Evolutionary conservation across 2,797 vertebrate genomes (phyloP).

Genomic region (Threskiornis aethiopicus): DNA sequence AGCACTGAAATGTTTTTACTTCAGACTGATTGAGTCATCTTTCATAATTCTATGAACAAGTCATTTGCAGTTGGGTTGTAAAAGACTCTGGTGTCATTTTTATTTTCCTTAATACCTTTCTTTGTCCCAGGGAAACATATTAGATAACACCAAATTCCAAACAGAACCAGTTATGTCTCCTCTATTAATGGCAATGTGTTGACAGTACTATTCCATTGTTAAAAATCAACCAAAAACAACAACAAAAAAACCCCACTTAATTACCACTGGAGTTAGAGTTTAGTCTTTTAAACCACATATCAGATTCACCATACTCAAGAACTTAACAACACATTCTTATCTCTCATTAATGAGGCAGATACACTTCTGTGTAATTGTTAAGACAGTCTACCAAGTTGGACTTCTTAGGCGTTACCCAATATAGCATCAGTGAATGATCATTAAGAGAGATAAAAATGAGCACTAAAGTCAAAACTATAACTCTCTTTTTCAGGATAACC

Average conservation of each 20-base stretch:
- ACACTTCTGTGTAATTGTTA: neutral
- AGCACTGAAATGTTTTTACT: conserved; percentile 3
- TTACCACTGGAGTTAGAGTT: neutral
- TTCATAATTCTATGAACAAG: conserved; percentile 8
- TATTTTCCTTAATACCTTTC: neutral
- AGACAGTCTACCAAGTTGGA: neutral
- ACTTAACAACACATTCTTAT: neutral
- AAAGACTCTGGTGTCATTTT: neutral
- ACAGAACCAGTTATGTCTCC: neutral
- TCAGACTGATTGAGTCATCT: neutral
- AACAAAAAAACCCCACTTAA: neutral
- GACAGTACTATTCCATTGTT: neutral
- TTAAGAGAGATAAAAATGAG: neutral
- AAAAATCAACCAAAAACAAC: accelerated
- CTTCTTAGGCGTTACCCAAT: neutral
- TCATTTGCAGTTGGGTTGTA: neutral
- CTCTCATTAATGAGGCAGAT: neutral
- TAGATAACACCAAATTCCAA: neutral
- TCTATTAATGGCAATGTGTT: neutral
- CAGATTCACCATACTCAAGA: neutral
- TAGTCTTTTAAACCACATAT: neutral
- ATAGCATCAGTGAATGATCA: neutral
- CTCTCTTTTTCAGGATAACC: neutral
- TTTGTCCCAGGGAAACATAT: neutral
- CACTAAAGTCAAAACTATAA: neutral